Evolutionary conservation across 2,888 invertebrate species (phyloP).

Genomic region (Siphonodentalium dalli): DNA sequence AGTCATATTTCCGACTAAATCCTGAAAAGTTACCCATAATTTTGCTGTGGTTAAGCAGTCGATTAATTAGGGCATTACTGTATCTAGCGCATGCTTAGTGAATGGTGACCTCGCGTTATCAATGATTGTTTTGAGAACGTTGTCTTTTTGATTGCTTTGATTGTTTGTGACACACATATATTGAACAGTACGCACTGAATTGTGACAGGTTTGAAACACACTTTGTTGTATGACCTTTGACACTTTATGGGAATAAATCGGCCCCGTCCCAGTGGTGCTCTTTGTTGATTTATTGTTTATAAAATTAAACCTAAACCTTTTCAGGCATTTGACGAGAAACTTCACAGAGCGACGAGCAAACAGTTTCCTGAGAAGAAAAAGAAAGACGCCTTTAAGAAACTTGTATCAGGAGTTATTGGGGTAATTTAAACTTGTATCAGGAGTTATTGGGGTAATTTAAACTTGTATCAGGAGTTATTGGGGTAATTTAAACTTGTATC

Average conservation of each 20-base stretch:
- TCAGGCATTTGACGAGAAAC: slow-evolving; percentile 83
- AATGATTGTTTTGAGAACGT: too few species aligned
- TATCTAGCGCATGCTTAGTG: too few species aligned
- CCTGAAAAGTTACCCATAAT: too few species aligned
- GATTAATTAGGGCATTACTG: too few species aligned
- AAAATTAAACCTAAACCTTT: slow-evolving; percentile 5
- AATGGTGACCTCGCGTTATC: too few species aligned
- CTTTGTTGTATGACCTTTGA: too few species aligned
- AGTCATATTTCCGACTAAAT: too few species aligned
- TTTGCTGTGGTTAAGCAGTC: too few species aligned
- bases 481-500: background rate
- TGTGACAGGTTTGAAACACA: too few species aligned
- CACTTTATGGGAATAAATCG: background rate
- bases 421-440: slow-evolving; percentile 44
- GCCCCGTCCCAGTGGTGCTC: background rate
- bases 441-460: background rate
- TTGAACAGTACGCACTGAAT: too few species aligned
- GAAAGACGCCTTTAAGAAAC: slow-evolving; percentile 82
- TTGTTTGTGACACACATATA: too few species aligned
- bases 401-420: slow-evolving; percentile 59
- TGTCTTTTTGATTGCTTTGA: too few species aligned
- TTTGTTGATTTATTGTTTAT: background rate
- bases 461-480: background rate
- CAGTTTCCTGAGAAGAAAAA: slow-evolving; percentile 84
- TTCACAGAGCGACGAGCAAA: slow-evolving; percentile 68